Conservation (phyloP, 1,140 invertebrate genomes). For the Xylocopa sonorina region DNA sequence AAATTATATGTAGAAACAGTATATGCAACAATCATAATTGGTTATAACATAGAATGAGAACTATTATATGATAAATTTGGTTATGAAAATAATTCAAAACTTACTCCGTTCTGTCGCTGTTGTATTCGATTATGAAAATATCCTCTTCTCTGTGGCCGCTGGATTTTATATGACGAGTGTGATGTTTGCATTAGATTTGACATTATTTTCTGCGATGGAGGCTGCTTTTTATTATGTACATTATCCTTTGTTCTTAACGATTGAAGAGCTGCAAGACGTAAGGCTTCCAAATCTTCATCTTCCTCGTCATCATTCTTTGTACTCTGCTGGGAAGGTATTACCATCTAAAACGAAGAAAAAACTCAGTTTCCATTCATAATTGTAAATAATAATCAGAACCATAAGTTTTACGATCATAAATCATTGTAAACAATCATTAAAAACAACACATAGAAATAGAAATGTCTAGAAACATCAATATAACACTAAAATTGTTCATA, state of each 20-base stretch:
- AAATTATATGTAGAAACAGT: too few relatives aligned
- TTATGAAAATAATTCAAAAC: slow-evolving; percentile 2
- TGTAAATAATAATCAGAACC: too few relatives aligned
- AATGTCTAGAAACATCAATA: too few relatives aligned
- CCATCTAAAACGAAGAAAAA: slow-evolving; percentile 50
- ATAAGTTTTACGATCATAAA: too few relatives aligned
- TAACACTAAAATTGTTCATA: neutral
- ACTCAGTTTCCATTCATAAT: neutral
- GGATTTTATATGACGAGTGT: slow-evolving; percentile 61
- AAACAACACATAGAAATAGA: neutral
- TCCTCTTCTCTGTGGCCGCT: slow-evolving; percentile 51
- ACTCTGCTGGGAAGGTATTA: slow-evolving; percentile 61
- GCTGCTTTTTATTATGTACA: slow-evolving; percentile 53
- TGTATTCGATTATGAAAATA: slow-evolving; percentile 63
- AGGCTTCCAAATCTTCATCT: slow-evolving; percentile 79
- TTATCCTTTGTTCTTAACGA: slow-evolving; percentile 69
- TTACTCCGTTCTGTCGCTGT: slow-evolving; percentile 72
- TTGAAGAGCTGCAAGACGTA: slow-evolving; percentile 77
- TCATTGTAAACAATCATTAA: neutral
- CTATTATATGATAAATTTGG: neutral
- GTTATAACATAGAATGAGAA: neutral
- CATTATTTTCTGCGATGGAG: slow-evolving; percentile 32
- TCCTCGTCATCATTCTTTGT: slow-evolving; percentile 75
- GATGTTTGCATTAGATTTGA: slow-evolving; percentile 54
- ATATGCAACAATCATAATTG: neutral